These are phyloP conservation scores for Pygoscelis antarcticus DNA, from an alignment of 2,113 vertebrate genomes.

Conservation along the genomic window DNA sequence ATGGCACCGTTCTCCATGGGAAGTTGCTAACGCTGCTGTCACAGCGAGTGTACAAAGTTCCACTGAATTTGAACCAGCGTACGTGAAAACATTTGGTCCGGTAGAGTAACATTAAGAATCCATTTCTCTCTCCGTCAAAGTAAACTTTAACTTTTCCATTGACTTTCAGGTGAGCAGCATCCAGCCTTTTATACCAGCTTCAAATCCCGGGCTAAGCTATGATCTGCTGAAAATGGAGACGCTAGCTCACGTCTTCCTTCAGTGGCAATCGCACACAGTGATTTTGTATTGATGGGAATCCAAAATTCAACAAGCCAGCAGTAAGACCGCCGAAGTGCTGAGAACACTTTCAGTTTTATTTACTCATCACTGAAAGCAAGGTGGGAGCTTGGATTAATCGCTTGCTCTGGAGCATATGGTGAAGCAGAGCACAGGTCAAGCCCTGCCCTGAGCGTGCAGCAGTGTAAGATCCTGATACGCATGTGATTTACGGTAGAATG, in stretches of 20 bases:
- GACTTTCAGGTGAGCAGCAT: background rate
- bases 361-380: background rate
- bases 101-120: background rate
- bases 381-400: background rate
- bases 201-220: background rate
- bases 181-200: background rate
- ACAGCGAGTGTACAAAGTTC: accelerated
- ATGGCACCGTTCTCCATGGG: background rate
- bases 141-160: background rate
- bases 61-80: background rate
- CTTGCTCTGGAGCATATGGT: background rate
- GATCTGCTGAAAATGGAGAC: background rate
- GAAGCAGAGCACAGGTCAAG: background rate
- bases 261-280: background rate
- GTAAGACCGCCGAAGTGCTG: background rate
- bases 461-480: accelerated
- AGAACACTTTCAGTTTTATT: background rate
- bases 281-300: background rate
- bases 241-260: background rate
- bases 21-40: background rate
- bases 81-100: background rate
- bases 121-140: background rate
- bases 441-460: background rate
- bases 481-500: background rate
- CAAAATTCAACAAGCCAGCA: background rate